These are phyloP conservation scores for Sitobion miscanthi DNA, from an alignment of 1,140 invertebrate genomes.

Conservation along the genomic window DNA sequence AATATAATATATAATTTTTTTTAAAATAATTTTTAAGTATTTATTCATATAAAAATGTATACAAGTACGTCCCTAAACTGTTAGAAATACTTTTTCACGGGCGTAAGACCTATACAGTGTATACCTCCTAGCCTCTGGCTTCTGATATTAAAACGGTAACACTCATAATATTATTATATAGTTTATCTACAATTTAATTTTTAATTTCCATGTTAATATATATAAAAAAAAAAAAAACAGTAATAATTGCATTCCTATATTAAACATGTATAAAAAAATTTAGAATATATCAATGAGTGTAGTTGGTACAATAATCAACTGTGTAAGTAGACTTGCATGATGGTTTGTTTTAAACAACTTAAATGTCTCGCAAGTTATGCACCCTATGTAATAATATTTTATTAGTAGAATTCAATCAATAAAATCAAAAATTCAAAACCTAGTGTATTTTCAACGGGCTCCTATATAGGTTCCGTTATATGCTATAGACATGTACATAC, in stretches of 20 bases:
- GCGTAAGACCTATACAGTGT: too few relatives aligned
- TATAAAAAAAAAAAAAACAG: neutral
- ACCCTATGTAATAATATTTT: neutral
- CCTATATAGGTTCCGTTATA: neutral
- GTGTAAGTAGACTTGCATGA: too few relatives aligned
- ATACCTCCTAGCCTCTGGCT: neutral
- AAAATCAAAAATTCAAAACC: neutral
- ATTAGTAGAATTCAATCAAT: neutral
- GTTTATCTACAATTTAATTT: too few relatives aligned
- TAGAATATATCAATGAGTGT: neutral
- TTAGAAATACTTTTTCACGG: neutral
- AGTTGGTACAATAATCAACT: neutral
- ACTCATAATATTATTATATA: too few relatives aligned
- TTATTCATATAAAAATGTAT: neutral
- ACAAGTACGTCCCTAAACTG: neutral
- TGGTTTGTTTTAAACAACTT: neutral
- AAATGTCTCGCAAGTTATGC: neutral
- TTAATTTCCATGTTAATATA: neutral
- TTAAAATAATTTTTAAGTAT: too few relatives aligned
- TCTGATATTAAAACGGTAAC: neutral
- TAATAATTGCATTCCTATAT: neutral
- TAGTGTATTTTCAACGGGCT: neutral
- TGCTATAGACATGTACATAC: neutral
- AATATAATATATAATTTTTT: neutral
- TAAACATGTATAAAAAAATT: neutral